Evolutionary conservation across 2,888 invertebrate species (phyloP).

Genomic region (Macaria notata): DNA sequence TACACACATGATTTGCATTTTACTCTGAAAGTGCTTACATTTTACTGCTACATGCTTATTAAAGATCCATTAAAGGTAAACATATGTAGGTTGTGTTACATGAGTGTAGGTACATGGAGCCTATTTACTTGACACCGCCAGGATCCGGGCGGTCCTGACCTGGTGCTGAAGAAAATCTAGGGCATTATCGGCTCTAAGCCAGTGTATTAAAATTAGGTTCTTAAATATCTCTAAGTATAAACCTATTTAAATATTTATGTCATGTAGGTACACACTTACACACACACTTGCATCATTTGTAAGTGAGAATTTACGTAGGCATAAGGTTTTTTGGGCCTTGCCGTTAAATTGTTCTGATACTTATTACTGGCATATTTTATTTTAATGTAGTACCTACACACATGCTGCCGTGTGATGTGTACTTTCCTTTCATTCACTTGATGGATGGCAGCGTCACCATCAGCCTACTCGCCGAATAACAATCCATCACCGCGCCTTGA

Average conservation of each 20-base stretch:
- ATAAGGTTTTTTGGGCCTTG: too few relatives aligned
- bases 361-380: too few relatives aligned
- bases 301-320: too few relatives aligned
- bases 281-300: too few relatives aligned
- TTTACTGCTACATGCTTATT: constrained; percentile 33
- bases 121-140: constrained; percentile 6
- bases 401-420: too few relatives aligned
- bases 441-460: constrained; percentile 34
- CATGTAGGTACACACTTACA: too few relatives aligned
- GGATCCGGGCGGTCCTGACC: constrained; percentile 5
- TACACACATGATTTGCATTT: constrained; percentile 42
- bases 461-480: constrained; percentile 25
- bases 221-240: too few relatives aligned
- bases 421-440: constrained; percentile 17
- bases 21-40: constrained; percentile 18
- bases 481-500: constrained; percentile 50
- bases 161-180: background rate
- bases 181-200: too few relatives aligned
- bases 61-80: constrained; percentile 10
- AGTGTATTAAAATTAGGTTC: too few relatives aligned
- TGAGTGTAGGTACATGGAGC: background rate
- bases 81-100: background rate
- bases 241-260: too few relatives aligned
- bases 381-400: too few relatives aligned
- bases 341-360: too few relatives aligned